These are phyloP conservation scores for Vidua chalybeata DNA, from an alignment of 2,113 vertebrate genomes.

Conservation along the genomic window DNA sequence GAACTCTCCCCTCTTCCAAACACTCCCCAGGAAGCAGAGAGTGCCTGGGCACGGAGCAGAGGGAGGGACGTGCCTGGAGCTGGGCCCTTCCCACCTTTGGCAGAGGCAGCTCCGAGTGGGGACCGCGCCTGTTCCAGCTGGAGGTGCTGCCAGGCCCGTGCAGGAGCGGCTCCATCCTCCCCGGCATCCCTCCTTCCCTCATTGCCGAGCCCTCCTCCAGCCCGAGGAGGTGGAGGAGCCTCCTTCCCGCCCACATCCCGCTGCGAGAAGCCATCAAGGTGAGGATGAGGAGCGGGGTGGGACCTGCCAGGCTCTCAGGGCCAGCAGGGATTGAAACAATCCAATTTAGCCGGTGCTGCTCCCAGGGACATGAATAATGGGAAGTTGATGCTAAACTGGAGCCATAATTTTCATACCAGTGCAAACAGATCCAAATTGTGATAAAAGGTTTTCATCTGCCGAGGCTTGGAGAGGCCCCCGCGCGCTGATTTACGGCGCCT, in stretches of 20 bases:
- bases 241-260: not conserved
- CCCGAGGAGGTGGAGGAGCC: not conserved
- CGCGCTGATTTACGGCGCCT: conserved; percentile 65
- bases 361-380: conserved; percentile 70
- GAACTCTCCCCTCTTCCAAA: not conserved
- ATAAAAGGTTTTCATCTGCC: conserved; percentile 73
- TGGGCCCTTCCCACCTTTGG: not conserved
- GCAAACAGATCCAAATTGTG: conserved; percentile 73
- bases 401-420: conserved; percentile 72
- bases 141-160: not conserved
- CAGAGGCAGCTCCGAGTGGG: rapidly evolving
- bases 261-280: not conserved
- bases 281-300: not conserved
- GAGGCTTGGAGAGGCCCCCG: conserved; percentile 55
- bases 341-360: conserved; percentile 57
- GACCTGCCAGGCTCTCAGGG: not conserved
- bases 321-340: conserved; percentile 56
- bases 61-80: not conserved
- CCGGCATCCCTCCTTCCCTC: not conserved
- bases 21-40: not conserved
- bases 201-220: not conserved
- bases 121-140: rapidly evolving
- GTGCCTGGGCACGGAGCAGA: not conserved
- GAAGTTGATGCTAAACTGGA: conserved; percentile 65
- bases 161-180: not conserved